These are phyloP conservation scores for Hylaeus volcanicus DNA, from an alignment of 1,140 invertebrate genomes.

Conservation along the genomic window DNA sequence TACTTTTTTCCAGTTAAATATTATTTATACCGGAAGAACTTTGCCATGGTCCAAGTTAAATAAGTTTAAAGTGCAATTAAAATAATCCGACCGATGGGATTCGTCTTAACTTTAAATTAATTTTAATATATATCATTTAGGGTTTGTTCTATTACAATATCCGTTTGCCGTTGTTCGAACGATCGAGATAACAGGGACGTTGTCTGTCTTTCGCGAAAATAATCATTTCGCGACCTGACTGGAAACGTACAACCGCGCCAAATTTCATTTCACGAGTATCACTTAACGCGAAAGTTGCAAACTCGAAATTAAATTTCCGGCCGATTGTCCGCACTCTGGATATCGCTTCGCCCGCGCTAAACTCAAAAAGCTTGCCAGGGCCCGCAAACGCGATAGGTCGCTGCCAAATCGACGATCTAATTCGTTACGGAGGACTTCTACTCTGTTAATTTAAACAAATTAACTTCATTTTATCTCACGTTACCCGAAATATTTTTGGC, in stretches of 20 bases:
- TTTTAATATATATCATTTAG: too few species aligned
- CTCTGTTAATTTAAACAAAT: too few species aligned
- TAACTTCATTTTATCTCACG: too few species aligned
- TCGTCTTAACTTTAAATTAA: too few species aligned
- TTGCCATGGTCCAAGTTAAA: too few species aligned
- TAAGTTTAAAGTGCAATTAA: too few species aligned
- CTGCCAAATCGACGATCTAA: background rate
- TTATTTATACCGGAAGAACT: too few species aligned
- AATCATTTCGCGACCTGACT: slow-evolving; percentile 5
- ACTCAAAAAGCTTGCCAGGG: slow-evolving; percentile 12
- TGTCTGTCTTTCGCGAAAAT: slow-evolving; percentile 1
- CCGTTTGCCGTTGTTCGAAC: background rate
- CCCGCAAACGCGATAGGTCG: background rate
- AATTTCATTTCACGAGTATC: slow-evolving; percentile 46
- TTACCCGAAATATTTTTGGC: too few species aligned
- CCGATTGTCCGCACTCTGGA: background rate
- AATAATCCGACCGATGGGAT: too few species aligned
- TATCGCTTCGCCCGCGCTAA: background rate
- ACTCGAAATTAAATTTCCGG: slow-evolving; percentile 32
- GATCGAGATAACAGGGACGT: background rate
- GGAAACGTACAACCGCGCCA: slow-evolving; percentile 1
- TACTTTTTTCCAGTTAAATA: too few species aligned
- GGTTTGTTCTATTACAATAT: too few species aligned
- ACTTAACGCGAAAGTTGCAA: slow-evolving; percentile 23
- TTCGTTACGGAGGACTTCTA: background rate